Conservation (phyloP, 35 echinoderm and acorn worm species). For the Antedon bifida region DNA sequence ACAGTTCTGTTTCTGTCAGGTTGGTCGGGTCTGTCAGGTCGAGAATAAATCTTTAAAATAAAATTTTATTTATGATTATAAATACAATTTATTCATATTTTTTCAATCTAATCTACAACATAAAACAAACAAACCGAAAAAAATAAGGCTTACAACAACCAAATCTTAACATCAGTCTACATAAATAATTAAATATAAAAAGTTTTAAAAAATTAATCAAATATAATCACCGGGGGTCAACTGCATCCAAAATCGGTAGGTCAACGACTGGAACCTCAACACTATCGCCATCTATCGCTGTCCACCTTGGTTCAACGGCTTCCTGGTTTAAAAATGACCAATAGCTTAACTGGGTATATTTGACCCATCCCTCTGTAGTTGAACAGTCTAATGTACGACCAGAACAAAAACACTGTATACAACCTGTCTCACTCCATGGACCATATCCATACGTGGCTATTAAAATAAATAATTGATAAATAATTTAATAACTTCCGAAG, state of each 20-base stretch:
- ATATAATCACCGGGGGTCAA: slow-evolving; percentile 44
- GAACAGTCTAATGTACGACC: slow-evolving; percentile 53
- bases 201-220: not conserved
- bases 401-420: slow-evolving; percentile 75
- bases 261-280: slow-evolving; percentile 11
- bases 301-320: slow-evolving; percentile 62
- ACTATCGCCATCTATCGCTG: slow-evolving; percentile 22
- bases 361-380: slow-evolving; percentile 32
- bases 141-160: too few species aligned
- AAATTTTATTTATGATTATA: not conserved
- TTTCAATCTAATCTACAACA: too few species aligned
- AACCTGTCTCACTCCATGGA: slow-evolving; percentile 62
- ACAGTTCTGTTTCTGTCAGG: slow-evolving; percentile 28
- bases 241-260: slow-evolving; percentile 37
- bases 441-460: slow-evolving; percentile 81
- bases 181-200: too few species aligned
- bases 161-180: too few species aligned
- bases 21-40: slow-evolving; percentile 29
- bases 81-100: not conserved
- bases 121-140: too few species aligned
- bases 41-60: slow-evolving; percentile 53
- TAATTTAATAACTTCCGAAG: too few species aligned
- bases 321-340: slow-evolving; percentile 57
- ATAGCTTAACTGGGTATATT: slow-evolving; percentile 20
- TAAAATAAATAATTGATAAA: not conserved